These are phyloP conservation scores for Torymus texanus DNA, from an alignment of 2,888 invertebrate species.

Conservation along the genomic window DNA sequence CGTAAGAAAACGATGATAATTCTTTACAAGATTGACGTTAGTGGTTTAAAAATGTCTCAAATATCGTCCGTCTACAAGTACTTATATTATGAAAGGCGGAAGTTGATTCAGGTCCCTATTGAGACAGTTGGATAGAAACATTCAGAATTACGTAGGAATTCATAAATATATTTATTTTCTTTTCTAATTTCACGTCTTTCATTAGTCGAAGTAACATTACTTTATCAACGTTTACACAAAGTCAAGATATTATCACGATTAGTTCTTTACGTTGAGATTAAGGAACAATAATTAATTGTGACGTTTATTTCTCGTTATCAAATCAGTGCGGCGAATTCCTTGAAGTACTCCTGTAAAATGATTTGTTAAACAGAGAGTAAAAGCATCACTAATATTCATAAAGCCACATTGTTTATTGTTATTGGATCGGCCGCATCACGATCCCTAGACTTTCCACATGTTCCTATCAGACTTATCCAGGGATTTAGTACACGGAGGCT, in stretches of 20 bases:
- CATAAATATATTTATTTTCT: conserved; percentile 23
- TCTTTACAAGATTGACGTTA: conserved; percentile 8
- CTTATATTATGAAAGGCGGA: conserved; percentile 45
- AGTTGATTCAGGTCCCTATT: conserved; percentile 43
- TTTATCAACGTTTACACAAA: conserved; percentile 22
- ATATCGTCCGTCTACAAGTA: conserved; percentile 45
- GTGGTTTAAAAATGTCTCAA: conserved; percentile 22
- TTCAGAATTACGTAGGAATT: conserved; percentile 36
- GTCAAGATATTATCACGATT: conserved; percentile 38
- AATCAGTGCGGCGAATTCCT: too few species aligned
- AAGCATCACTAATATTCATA: too few species aligned
- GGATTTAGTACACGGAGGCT: conserved; percentile 13
- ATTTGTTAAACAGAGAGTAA: too few species aligned
- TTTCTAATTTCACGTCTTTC: conserved; percentile 17
- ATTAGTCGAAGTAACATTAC: conserved; percentile 26
- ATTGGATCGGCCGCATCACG: not conserved
- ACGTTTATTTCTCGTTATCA: not conserved
- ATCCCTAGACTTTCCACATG: conserved; percentile 18
- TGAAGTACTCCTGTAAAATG: too few species aligned
- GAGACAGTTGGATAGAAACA: conserved; percentile 43
- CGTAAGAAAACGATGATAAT: conserved; percentile 1
- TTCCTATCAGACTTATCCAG: conserved; percentile 41
- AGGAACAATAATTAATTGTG: conserved; percentile 18
- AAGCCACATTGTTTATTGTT: too few species aligned
- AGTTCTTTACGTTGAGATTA: conserved; percentile 27